A percentile compares a stretch with the other conserved stretches of the same genome.
These are phyloP conservation scores for Ibycter americanus DNA, from an alignment of 2,797 vertebrate species.

Conservation along the genomic window DNA sequence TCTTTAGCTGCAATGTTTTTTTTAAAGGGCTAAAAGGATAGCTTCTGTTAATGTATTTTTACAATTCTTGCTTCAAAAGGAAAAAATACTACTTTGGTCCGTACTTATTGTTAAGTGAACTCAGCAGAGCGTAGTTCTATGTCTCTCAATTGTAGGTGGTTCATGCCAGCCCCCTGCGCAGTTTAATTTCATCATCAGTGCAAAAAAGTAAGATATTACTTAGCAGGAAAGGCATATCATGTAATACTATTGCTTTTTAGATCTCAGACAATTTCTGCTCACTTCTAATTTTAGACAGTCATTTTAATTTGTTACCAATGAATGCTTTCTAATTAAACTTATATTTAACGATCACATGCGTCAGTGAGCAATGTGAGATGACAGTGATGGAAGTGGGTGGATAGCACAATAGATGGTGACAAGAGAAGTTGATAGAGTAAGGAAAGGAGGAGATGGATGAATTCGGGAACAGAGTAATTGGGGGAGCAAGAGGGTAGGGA, in stretches of 20 bases:
- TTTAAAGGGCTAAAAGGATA: neutral
- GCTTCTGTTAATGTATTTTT: neutral
- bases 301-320: slow-evolving; percentile 60
- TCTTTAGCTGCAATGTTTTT: neutral
- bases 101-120: neutral
- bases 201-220: slow-evolving; percentile 8
- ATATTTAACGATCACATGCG: slow-evolving; percentile 37
- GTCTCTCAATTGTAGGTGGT: neutral
- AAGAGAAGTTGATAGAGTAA: neutral
- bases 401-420: slow-evolving; percentile 36
- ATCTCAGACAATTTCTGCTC: slow-evolving; percentile 45
- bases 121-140: neutral
- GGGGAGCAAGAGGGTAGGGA: neutral
- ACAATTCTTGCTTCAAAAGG: neutral
- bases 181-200: slow-evolving; percentile 30
- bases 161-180: neutral
- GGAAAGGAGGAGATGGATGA: neutral
- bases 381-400: slow-evolving; percentile 51
- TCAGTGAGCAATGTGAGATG: slow-evolving; percentile 38
- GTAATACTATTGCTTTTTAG: slow-evolving; percentile 29
- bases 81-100: neutral
- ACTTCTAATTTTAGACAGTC: slow-evolving; percentile 45
- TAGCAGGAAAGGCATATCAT: slow-evolving; percentile 24
- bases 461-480: neutral
- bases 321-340: slow-evolving; percentile 52